Evolutionary conservation across 2,888 invertebrate species (phyloP), one percentile per base, ranked within the genome.

Genomic region (Coecobrya sp.): DNA sequence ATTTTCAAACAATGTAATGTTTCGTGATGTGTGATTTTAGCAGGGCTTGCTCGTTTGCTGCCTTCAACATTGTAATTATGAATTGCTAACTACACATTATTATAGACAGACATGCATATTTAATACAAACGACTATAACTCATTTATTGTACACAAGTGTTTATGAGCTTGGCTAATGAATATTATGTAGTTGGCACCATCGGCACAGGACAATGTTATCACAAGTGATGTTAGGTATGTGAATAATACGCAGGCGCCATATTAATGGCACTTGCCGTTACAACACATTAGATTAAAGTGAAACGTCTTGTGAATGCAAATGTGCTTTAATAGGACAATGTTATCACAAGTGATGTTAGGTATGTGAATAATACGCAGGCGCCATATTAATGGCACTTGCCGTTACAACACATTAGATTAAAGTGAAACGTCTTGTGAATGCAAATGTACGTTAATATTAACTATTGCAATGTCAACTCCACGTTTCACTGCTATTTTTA

Each of bases 151-250:
- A 52, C 62, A 27, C n/a, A 36, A 2, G 79, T 88, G 87, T 49
- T 88, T 79, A 88, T 30, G 87, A 88, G 87, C n/a, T n/a, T n/a
- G n/a, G n/a, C 65, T 88, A 88, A 88, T 88, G 79, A 79, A 45
- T 79, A 25, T 87, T 87, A 79, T 79, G 49, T 79, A 49, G 45
- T 49, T 62, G 25, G 52, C 86, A 27, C 52, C 27, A 8, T 22
- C 25, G 25, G 5, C 25, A 68, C 30, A 68, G 30, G 84, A 62
- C 65, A 84, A 19, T 42, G 19, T 59, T 22, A 65, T 42, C 42
- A 42, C 2, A 0, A 55, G n/a, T 55, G n/a, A 55, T 55, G n/a
- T 19, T 3, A 55, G 19, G 55, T 16, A n/a, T 55, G 19, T 55
- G 19, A n/a, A 55, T 55, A 4, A 19, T 45, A 84, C 10, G 19